A percentile compares a stretch with the other conserved stretches of the same genome.
Evolutionary conservation across 23 tunicate species (phyloP).

Genomic region (Trididemnum miniatum): DNA sequence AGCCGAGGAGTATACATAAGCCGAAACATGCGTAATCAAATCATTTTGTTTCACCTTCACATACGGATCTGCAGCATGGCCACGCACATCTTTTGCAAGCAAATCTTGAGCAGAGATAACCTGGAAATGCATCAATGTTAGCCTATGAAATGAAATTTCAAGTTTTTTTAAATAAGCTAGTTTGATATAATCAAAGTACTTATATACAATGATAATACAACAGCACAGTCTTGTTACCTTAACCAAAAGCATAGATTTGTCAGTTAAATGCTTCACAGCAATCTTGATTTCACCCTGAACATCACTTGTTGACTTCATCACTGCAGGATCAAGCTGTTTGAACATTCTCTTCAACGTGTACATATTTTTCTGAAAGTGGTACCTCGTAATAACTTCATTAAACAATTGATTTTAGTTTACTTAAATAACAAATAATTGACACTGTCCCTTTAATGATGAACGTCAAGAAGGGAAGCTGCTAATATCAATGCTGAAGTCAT

Average conservation of each 20-base stretch:
- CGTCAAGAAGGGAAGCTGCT: too few relatives aligned
- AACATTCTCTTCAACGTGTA: conserved; percentile 81
- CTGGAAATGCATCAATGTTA: too few relatives aligned
- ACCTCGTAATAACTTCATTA: not conserved
- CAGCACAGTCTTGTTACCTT: conserved; percentile 67
- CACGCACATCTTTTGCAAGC: conserved; percentile 64
- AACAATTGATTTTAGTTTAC: not conserved
- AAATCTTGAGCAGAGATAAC: conserved; percentile 60
- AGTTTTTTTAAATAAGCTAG: too few relatives aligned
- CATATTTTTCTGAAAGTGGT: conserved; percentile 66
- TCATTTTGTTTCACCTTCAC: conserved; percentile 73
- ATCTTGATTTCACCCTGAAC: conserved; percentile 72
- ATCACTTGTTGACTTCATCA: conserved; percentile 53
- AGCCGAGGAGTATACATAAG: too few relatives aligned
- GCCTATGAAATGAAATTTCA: too few relatives aligned
- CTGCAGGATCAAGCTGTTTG: conserved; percentile 82
- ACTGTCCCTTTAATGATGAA: too few relatives aligned
- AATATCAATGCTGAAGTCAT: too few relatives aligned
- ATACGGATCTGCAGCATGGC: conserved; percentile 62
- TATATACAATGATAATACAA: not conserved
- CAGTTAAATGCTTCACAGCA: conserved; percentile 54
- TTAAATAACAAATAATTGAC: too few relatives aligned
- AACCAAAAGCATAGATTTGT: conserved; percentile 62
- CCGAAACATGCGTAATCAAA: too few relatives aligned
- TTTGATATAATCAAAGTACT: not conserved